A percentile compares a stretch with the other conserved stretches of the same genome.
Evolutionary conservation across 2,888 invertebrate genomes (phyloP).

Genomic region (Lasioglossum lativentre): DNA sequence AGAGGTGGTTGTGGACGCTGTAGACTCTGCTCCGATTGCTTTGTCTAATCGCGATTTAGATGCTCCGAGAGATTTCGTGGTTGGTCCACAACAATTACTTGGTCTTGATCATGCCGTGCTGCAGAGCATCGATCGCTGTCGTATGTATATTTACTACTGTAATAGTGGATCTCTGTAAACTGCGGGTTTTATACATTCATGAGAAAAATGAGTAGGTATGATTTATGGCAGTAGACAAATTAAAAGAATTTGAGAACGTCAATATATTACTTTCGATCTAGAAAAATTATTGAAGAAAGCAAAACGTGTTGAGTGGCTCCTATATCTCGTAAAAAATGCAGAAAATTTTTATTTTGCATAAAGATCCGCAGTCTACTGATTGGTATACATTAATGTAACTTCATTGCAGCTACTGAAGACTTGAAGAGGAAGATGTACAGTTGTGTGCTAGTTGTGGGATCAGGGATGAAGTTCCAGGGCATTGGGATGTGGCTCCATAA

Average conservation of each 20-base stretch:
- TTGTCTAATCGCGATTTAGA: slow-evolving; percentile 80
- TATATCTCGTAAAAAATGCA: too few species aligned
- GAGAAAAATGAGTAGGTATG: too few species aligned
- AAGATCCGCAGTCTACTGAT: background rate
- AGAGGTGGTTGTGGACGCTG: slow-evolving; percentile 85
- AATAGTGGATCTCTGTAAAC: too few species aligned
- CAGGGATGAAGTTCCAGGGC: slow-evolving; percentile 95
- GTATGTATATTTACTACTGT: slow-evolving; percentile 83
- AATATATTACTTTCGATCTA: too few species aligned
- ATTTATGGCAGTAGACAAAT: too few species aligned
- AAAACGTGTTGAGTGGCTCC: too few species aligned
- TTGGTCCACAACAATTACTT: slow-evolving; percentile 92
- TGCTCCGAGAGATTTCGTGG: slow-evolving; percentile 87
- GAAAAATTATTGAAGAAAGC: too few species aligned
- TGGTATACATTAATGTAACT: background rate
- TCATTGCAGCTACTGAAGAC: slow-evolving; percentile 91
- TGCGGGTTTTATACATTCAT: too few species aligned
- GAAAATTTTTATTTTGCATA: slow-evolving; percentile 55
- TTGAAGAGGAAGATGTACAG: slow-evolving; percentile 97
- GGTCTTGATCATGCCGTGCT: slow-evolving; percentile 96
- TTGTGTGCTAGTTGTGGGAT: slow-evolving; percentile 95
- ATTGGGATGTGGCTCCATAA: slow-evolving; percentile 95
- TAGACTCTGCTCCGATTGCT: slow-evolving; percentile 82
- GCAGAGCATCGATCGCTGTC: slow-evolving; percentile 95
- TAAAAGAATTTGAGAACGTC: too few species aligned